These are phyloP conservation scores for Loripinus fragilis DNA, from an alignment of 2,888 invertebrate species.

Conservation along the genomic window DNA sequence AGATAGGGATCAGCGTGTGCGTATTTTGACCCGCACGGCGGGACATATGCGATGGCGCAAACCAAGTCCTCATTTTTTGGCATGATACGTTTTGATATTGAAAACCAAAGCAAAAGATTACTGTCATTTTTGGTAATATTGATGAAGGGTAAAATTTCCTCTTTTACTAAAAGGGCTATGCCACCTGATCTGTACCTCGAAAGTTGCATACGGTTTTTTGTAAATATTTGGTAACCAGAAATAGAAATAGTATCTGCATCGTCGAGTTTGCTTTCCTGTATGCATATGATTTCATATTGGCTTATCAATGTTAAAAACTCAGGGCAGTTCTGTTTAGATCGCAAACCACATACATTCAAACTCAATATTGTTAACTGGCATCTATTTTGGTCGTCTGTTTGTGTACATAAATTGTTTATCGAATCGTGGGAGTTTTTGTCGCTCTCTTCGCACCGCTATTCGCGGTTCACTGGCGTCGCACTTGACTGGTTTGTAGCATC, in stretches of 20 bases:
- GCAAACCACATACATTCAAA: not conserved
- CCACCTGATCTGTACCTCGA: slow-evolving; percentile 11
- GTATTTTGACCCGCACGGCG: slow-evolving; percentile 9
- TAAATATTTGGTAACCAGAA: slow-evolving; percentile 3
- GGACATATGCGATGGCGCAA: slow-evolving; percentile 2
- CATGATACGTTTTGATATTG: not conserved
- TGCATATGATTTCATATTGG: not conserved
- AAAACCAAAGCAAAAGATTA: slow-evolving; percentile 6
- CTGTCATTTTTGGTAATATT: not conserved
- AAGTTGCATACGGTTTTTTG: not conserved
- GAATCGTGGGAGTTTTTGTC: too few relatives aligned
- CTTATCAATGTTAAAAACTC: not conserved
- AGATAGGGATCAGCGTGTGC: slow-evolving; percentile 18
- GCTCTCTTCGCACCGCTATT: too few relatives aligned
- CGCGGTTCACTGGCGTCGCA: not conserved
- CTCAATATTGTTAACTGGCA: not conserved
- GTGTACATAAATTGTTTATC: not conserved
- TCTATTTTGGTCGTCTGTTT: not conserved
- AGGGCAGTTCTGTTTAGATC: not conserved
- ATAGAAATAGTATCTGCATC: not conserved
- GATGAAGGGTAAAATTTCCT: not conserved
- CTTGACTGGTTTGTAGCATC: not conserved
- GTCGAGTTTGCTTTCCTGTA: slow-evolving; percentile 15
- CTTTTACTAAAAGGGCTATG: slow-evolving; percentile 1
- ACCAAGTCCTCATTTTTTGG: not conserved